Evolutionary conservation across 1,140 invertebrate genomes (phyloP), one percentile per base, ranked within the genome.

Genomic region (Holotrichia oblita): DNA sequence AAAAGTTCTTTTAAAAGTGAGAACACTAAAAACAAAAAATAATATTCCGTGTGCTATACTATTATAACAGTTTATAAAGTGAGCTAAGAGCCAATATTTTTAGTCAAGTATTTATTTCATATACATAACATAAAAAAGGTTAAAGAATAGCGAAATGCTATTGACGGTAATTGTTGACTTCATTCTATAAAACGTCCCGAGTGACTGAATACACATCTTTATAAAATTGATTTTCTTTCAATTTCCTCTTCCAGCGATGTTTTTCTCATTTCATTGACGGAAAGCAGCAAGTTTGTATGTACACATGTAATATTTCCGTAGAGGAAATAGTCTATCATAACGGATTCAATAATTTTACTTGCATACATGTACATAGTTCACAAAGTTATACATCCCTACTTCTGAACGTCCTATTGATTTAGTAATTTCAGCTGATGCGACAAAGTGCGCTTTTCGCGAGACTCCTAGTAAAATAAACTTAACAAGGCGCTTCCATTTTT

Each of bases 301-400:
- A 48, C 44, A 34, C 61, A 27, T 3, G 61, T 69, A 69, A 69
- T 69, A 69, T 69, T 27, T 69, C 61, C 61, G 61, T 27, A 27
- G 17, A 69, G 61, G 61, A 69, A 69, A 69, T 69, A 27, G 20
- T 34, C 8, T 69, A 10, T 22, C 61, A 22, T 69, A 69, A 22
- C 61, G 20, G 61, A 69, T 27, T 24, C 24, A 69, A 27, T 69
- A 69, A 69, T 34, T 24, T 34, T 22, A 8, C 9, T 22, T 27
- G 27, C 61, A 69, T 69, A n/a, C n/a, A n/a, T n/a, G n/a, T n/a
- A n/a, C n/a, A 34, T 22, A 27, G 20, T 14, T 22, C 61, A 22
- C 44, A 69, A 69, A 69, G 61, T 69, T 69, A 24, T 69, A 34
- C 61, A 20, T 34, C 27, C 20, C 22, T 27, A 24, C 61, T 0